These are phyloP conservation scores for Picus viridis DNA, from an alignment of 2,797 vertebrate genomes.

Conservation along the genomic window DNA sequence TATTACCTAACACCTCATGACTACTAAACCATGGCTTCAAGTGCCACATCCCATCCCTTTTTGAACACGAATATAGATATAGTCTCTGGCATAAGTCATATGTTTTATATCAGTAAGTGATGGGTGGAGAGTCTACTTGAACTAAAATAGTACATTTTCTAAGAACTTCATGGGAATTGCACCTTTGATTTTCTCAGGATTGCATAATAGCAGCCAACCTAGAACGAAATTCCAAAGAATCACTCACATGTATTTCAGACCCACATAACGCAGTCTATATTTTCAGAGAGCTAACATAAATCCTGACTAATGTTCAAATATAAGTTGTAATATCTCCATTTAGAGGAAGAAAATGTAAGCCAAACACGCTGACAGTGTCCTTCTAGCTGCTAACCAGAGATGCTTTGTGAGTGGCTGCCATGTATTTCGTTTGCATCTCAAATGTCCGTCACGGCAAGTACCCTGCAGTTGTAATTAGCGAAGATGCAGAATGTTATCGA, in stretches of 20 bases:
- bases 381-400: constrained; percentile 46
- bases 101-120: constrained; percentile 5
- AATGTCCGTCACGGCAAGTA: constrained; percentile 48
- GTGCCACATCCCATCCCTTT: no score
- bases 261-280: neutral
- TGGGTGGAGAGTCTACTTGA: constrained; percentile 1
- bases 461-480: constrained; percentile 69
- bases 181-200: neutral
- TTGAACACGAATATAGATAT: neutral
- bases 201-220: neutral
- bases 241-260: constrained; percentile 9
- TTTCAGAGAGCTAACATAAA: constrained; percentile 42
- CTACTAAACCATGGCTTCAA: no score
- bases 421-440: constrained; percentile 55
- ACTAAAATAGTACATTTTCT: neutral
- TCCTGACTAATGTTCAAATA: constrained; percentile 34
- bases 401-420: constrained; percentile 61
- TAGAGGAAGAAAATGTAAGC: neutral
- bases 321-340: constrained; percentile 19
- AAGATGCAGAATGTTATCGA: constrained; percentile 70
- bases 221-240: constrained; percentile 48
- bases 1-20: no score
- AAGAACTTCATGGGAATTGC: constrained; percentile 44
- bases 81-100: neutral
- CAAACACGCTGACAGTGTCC: neutral